Evolutionary conservation across 2,797 vertebrate species (phyloP), one percentile per base, ranked within the genome.

Genomic region (Mycteria americana): DNA sequence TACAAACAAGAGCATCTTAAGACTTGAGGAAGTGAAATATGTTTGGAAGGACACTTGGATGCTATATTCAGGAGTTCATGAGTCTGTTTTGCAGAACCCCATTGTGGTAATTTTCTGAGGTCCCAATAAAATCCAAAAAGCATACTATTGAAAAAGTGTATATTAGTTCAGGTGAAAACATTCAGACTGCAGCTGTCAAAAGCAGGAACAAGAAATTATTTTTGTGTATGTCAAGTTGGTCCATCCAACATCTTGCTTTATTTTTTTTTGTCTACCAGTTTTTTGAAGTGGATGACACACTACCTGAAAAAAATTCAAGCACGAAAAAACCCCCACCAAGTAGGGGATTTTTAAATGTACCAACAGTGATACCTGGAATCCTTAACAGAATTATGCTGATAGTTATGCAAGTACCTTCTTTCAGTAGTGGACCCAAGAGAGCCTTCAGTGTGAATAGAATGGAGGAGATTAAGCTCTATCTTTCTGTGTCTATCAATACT

Each of bases 151-250:
- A 43, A 84, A 74, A 96, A 56, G 31, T 81, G 23, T 74, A 4
- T 74, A 35, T 94, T 88, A 59, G 12, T 84, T 92, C 73, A 75
- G 30, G 74, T 96, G 95, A 91, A 92, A 72, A 77, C 65, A 54
- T 94, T 91, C 46, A 84, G 45, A 92, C 82, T 93, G 54, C 72
- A 90, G 64, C 64, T 92, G 35, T 94, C 85, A 89, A 75, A 91
- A 94, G 57, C 67, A 76, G 37, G 64, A 96, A 77, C 80, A 85
- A 92, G 82, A 93, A 88, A 77, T 67, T 68, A 95, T 89, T 93
- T 88, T 86, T 93, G 31, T 24, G 43, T 63, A 17, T 53, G 15
- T 92, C 69, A 54, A 28, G 7, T 50, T 87, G 80, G 64, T 92
- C 43, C 37, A 9, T 87, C 59, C 51, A 13, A 54, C n/a, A 68